Conservation (phyloP, 2,888 invertebrate genomes). For the Cataglyphis rosenhaueri region DNA sequence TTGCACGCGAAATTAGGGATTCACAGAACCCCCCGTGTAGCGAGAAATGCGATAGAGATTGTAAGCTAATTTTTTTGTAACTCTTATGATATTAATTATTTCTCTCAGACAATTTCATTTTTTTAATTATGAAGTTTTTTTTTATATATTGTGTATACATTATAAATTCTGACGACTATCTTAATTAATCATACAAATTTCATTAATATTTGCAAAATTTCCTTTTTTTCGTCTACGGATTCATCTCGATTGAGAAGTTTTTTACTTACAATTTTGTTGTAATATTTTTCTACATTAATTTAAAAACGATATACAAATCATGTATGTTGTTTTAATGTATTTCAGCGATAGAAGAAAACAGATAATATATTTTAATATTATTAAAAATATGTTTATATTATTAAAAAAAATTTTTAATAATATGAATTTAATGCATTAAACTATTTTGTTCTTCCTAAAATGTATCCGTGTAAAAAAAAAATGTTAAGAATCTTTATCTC, state of each 20-base stretch:
- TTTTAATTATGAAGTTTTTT: neutral
- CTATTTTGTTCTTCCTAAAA: slow-evolving; percentile 23
- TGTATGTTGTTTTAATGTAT: no score
- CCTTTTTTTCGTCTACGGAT: neutral
- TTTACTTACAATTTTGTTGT: neutral
- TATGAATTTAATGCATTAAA: neutral
- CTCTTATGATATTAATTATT: neutral
- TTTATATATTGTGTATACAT: neutral
- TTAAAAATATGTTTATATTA: no score
- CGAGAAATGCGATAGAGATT: slow-evolving; percentile 64
- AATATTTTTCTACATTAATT: neutral
- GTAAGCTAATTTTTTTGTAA: neutral
- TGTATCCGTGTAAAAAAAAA: slow-evolving; percentile 7
- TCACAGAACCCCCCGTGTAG: slow-evolving; percentile 57
- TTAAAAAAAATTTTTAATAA: neutral
- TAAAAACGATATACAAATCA: neutral
- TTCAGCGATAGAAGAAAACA: no score
- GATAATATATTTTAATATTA: no score
- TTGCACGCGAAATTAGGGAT: slow-evolving; percentile 70
- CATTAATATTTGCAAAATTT: neutral
- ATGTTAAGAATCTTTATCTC: neutral
- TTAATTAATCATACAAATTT: neutral
- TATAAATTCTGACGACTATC: neutral
- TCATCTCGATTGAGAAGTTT: neutral
- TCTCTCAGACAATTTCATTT: neutral